These are phyloP conservation scores for Mellilla xanthometata DNA, from an alignment of 2,888 invertebrate species.

Conservation along the genomic window DNA sequence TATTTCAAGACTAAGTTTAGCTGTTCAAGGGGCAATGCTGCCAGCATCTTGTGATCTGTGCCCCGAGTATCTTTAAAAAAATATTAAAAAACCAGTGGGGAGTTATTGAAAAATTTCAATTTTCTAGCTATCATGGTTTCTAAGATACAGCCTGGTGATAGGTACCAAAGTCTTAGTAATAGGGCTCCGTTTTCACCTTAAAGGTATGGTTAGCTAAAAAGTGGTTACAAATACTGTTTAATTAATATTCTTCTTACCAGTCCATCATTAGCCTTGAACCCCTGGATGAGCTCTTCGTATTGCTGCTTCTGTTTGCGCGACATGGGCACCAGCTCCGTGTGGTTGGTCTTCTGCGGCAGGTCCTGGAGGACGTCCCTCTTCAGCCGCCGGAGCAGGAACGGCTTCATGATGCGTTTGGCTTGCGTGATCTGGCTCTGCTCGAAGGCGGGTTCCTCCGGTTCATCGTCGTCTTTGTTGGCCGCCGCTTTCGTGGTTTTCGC, in stretches of 20 bases:
- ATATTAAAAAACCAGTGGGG: too few relatives aligned
- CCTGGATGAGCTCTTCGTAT: constrained; percentile 88
- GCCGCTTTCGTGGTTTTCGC: constrained; percentile 76
- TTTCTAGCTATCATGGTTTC: too few relatives aligned
- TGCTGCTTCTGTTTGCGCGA: constrained; percentile 86
- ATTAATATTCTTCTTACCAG: constrained; percentile 56
- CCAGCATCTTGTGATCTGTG: too few relatives aligned
- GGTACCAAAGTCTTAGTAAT: too few relatives aligned
- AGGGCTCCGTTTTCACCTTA: too few relatives aligned
- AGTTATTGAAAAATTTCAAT: too few relatives aligned
- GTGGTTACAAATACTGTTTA: too few relatives aligned
- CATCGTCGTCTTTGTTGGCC: constrained; percentile 76
- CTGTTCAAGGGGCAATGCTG: too few relatives aligned
- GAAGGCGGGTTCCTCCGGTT: constrained; percentile 85
- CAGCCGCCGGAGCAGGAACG: constrained; percentile 94
- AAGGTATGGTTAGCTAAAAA: too few relatives aligned
- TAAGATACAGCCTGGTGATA: too few relatives aligned
- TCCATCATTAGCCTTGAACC: constrained; percentile 85
- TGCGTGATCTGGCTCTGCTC: constrained; percentile 95
- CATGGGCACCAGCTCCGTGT: constrained; percentile 85
- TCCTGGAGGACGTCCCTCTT: constrained; percentile 94
- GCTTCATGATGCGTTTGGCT: constrained; percentile 97
- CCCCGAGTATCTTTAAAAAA: too few relatives aligned
- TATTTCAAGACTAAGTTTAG: too few relatives aligned
- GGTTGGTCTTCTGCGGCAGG: constrained; percentile 91